These are phyloP conservation scores for Syrista parreyssii DNA, from an alignment of 2,888 invertebrate genomes.

Conservation along the genomic window DNA sequence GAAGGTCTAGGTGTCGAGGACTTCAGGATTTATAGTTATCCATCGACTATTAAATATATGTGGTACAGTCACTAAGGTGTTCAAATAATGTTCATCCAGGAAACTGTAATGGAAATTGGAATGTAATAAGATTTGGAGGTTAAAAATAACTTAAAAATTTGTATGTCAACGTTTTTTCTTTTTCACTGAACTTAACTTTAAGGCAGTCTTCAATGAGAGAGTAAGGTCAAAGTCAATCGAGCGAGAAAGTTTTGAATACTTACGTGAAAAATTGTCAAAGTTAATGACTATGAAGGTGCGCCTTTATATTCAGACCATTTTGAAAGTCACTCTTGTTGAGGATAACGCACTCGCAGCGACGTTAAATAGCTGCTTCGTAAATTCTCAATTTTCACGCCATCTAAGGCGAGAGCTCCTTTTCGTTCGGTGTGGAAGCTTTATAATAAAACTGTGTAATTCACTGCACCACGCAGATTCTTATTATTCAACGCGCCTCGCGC, in stretches of 20 bases:
- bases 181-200: background rate
- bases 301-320: background rate
- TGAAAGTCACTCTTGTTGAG: background rate
- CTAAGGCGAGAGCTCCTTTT: background rate
- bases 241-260: background rate
- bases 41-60: background rate
- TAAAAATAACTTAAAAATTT: background rate
- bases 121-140: background rate
- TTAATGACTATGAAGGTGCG: background rate
- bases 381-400: background rate
- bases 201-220: background rate
- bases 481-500: constrained; percentile 36
- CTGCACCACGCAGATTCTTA: constrained; percentile 22
- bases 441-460: background rate
- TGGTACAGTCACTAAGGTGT: background rate
- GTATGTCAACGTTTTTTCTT: background rate
- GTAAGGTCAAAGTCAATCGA: background rate
- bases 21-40: background rate
- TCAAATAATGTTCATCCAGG: background rate
- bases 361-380: background rate
- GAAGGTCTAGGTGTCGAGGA: background rate
- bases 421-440: background rate
- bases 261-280: background rate
- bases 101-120: background rate
- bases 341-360: background rate